Conservation (phyloP, 1,140 invertebrate genomes). For the Glomeris maerens region DNA sequence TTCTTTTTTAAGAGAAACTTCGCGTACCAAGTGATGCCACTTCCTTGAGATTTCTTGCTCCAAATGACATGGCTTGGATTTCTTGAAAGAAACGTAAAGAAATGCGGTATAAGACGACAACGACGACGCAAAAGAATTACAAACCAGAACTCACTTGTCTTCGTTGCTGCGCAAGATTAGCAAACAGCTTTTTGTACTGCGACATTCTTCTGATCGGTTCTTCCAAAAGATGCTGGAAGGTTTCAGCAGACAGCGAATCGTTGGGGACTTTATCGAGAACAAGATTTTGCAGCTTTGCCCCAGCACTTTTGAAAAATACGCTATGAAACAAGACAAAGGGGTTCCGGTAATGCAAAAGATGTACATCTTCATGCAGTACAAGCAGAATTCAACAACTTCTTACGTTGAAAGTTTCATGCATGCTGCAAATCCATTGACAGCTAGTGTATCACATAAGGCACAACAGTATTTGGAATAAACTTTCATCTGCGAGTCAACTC, state of each 20-base stretch:
- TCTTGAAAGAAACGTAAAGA: too few relatives aligned
- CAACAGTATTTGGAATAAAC: slow-evolving; percentile 57
- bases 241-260: slow-evolving; percentile 12
- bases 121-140: neutral
- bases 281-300: too few relatives aligned
- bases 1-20: slow-evolving; percentile 44
- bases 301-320: too few relatives aligned
- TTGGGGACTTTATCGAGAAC: too few relatives aligned
- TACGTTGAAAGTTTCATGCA: neutral
- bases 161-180: slow-evolving; percentile 19
- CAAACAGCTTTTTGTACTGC: slow-evolving; percentile 18
- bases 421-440: slow-evolving; percentile 46
- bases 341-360: too few relatives aligned
- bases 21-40: slow-evolving; percentile 41
- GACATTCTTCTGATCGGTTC: slow-evolving; percentile 21
- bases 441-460: slow-evolving; percentile 55
- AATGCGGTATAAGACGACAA: too few relatives aligned
- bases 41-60: slow-evolving; percentile 38
- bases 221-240: slow-evolving; percentile 20
- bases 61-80: slow-evolving; percentile 34
- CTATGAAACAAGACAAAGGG: too few relatives aligned
- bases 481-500: slow-evolving; percentile 53
- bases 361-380: too few relatives aligned
- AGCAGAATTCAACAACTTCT: neutral
- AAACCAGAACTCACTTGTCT: slow-evolving; percentile 14